These are phyloP conservation scores for Apotomis capreana DNA, from an alignment of 2,888 invertebrate species.

Conservation along the genomic window DNA sequence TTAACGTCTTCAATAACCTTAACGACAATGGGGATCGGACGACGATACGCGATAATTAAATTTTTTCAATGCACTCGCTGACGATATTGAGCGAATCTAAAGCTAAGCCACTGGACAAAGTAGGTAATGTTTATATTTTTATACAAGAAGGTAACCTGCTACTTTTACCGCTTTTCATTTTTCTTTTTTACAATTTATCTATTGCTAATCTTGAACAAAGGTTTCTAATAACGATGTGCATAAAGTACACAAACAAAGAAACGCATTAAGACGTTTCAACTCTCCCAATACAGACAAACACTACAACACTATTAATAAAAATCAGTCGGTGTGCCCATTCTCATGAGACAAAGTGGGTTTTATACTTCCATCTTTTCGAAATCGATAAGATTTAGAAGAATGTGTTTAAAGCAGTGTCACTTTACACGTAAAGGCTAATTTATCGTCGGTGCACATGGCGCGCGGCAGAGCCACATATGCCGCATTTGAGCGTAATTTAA, in stretches of 20 bases:
- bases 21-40: conserved; percentile 29
- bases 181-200: too few relatives aligned
- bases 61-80: conserved; percentile 49
- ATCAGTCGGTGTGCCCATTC: too few relatives aligned
- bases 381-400: conserved; percentile 3
- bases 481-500: conserved; percentile 74
- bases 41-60: conserved; percentile 49
- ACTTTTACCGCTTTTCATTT: too few relatives aligned
- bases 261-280: too few relatives aligned
- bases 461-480: conserved; percentile 51
- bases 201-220: too few relatives aligned
- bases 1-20: conserved; percentile 56
- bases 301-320: too few relatives aligned
- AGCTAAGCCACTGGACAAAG: conserved; percentile 42
- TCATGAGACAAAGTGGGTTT: too few relatives aligned
- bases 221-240: too few relatives aligned
- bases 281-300: too few relatives aligned
- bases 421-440: conserved; percentile 51
- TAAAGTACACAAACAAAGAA: too few relatives aligned
- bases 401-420: conserved; percentile 35
- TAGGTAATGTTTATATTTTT: not conserved
- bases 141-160: too few relatives aligned
- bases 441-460: conserved; percentile 47
- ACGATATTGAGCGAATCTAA: conserved; percentile 44
- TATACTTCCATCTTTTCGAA: too few relatives aligned